A percentile compares a stretch with the other conserved stretches of the same genome.
Evolutionary conservation across 2,888 invertebrate genomes (phyloP).

Genomic region (Tridacna gigas): DNA sequence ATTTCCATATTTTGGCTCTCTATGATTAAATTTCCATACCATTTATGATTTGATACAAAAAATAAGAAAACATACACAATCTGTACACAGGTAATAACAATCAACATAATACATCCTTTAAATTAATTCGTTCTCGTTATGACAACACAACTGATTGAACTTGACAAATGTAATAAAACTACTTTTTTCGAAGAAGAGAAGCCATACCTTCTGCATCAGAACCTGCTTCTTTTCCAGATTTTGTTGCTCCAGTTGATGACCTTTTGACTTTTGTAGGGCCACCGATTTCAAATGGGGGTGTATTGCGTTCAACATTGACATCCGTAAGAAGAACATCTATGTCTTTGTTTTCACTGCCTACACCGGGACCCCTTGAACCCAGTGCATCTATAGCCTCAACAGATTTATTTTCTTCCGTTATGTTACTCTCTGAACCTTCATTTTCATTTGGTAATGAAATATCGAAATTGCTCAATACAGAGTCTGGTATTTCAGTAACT

Average conservation of each 20-base stretch:
- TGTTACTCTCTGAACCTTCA: neutral
- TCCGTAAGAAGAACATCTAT: neutral
- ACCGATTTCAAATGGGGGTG: neutral
- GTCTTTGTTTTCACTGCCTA: slow-evolving; percentile 14
- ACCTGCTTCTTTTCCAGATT: slow-evolving; percentile 21
- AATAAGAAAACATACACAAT: too few species aligned
- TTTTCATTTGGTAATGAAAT: neutral
- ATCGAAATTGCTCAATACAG: neutral
- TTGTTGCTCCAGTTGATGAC: slow-evolving; percentile 14
- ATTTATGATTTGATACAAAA: too few species aligned
- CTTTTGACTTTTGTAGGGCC: neutral
- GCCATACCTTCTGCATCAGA: slow-evolving; percentile 45
- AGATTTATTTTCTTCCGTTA: slow-evolving; percentile 5
- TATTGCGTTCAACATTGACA: slow-evolving; percentile 5
- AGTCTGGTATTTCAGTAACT: neutral
- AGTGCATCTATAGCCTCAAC: neutral
- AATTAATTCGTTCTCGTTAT: too few species aligned
- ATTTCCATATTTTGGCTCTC: too few species aligned
- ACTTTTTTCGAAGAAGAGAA: neutral
- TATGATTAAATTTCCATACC: too few species aligned
- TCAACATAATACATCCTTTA: too few species aligned
- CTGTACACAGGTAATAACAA: too few species aligned
- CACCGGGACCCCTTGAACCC: neutral
- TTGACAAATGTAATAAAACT: too few species aligned
- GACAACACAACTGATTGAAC: too few species aligned